Percentiles rank a stretch among this genome's conserved stretches.
These are phyloP conservation scores for Varecia variegata DNA, from an alignment of 2,797 vertebrate genomes.

Conservation along the genomic window DNA sequence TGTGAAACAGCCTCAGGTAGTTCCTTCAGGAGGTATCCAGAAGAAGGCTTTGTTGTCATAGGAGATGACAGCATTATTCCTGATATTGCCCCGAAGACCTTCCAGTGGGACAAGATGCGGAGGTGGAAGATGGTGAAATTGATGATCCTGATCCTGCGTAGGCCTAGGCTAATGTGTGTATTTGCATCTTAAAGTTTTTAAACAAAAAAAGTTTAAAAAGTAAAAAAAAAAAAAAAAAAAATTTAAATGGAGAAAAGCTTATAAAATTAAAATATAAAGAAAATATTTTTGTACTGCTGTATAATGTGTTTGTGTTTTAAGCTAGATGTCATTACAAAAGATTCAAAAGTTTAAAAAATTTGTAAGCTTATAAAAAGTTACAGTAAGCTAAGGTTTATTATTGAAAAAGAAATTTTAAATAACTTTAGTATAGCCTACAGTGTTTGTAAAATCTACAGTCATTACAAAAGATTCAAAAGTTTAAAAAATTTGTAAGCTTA, in stretches of 20 bases:
- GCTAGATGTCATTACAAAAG: neutral
- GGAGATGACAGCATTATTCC: neutral
- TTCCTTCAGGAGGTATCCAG: neutral
- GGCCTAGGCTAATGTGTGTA: neutral
- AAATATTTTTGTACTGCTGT: neutral
- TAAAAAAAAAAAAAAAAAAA: neutral
- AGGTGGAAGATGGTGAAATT: neutral
- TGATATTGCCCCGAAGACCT: neutral
- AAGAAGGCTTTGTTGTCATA: neutral
- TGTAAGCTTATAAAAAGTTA: neutral
- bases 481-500: neutral
- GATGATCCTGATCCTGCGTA: neutral
- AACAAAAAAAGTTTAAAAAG: neutral
- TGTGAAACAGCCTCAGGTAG: neutral
- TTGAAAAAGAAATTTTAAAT: neutral
- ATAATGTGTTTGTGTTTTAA: neutral
- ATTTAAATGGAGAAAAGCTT: neutral
- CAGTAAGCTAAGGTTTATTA: neutral
- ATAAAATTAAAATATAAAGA: neutral
- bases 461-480: neutral
- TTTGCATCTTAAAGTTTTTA: neutral
- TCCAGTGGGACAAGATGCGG: neutral
- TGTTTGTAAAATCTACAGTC: neutral
- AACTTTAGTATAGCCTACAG: neutral
- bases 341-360: neutral